Conservation (phyloP, 1,140 invertebrate genomes). For the Cydia amplana region DNA sequence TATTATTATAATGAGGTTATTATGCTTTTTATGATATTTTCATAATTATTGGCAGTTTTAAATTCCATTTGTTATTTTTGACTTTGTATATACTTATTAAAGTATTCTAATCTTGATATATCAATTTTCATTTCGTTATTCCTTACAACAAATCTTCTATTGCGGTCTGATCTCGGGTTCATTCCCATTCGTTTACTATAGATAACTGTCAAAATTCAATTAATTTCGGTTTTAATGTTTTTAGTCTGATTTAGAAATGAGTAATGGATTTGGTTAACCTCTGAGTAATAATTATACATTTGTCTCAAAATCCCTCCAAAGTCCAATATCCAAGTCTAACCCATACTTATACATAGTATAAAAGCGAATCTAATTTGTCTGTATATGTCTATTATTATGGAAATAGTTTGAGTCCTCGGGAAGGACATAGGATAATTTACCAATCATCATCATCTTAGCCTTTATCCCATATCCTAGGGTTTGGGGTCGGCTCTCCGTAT, state of each 20-base stretch:
- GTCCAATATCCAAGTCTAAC: no score
- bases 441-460: no score
- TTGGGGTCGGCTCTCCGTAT: no score
- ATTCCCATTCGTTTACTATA: neutral
- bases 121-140: neutral
- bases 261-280: neutral
- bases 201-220: neutral
- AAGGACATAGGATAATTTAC: no score
- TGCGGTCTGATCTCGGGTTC: neutral
- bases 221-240: neutral
- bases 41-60: neutral
- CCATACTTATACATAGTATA: no score
- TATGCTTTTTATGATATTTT: slow-evolving; percentile 4
- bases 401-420: no score
- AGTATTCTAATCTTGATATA: neutral
- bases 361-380: no score
- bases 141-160: neutral
- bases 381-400: no score
- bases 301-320: no score
- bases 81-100: neutral
- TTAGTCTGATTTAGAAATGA: neutral
- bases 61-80: neutral
- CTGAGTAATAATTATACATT: neutral
- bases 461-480: no score
- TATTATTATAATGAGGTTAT: slow-evolving; percentile 29